Evolutionary conservation across 2,797 vertebrate genomes (phyloP), one percentile per base, ranked within the genome.

Genomic region (Lithobates pipiens): DNA sequence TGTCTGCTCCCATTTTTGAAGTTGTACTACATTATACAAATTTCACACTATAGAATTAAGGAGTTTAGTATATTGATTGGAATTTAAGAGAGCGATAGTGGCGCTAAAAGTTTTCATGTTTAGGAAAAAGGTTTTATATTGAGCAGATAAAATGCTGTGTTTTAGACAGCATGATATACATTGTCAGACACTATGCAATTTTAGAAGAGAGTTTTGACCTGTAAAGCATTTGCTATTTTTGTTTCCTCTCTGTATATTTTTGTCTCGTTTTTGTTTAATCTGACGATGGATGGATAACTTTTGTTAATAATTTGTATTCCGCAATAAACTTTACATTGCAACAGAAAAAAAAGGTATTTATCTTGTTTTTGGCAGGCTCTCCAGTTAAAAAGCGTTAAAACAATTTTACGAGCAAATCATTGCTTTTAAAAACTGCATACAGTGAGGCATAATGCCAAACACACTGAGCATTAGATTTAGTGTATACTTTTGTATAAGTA

Each of bases 241-340:
- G 3, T 21, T n/a, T 63, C 32, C 15, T 6, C 42, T 65, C 50
- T 84, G 65, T 50, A 25, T 69, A 70, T 77, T 54, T 54, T 77
- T 79, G 77, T 63, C 80, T 57, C 2, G 50, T 72, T 63, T 72
- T 63, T 44, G 69, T 46, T 54, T 46, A 78, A 82, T 42, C 67
- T 71, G 9, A 15, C 5, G 2, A 25, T 11, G 23, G 7, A 36
- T 16, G n/a, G 70, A 27, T 13, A 54, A 27, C 61, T 83, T 83
- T 39, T 82, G 80, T 82, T 16, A 83, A 68, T 75, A 16, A 84
- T 71, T 84, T 77, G 82, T 57, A 70, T 77, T 72, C 83, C 23
- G 7, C 21, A 84, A 84, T 84, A 84, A 84, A 84, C 75, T 44
- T 61, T 42, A 77, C 29, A 29, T 72, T 84, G 68, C 46, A 77